These are phyloP conservation scores for Lydus trimaculatus DNA, from an alignment of 2,888 invertebrate species.

Conservation along the genomic window DNA sequence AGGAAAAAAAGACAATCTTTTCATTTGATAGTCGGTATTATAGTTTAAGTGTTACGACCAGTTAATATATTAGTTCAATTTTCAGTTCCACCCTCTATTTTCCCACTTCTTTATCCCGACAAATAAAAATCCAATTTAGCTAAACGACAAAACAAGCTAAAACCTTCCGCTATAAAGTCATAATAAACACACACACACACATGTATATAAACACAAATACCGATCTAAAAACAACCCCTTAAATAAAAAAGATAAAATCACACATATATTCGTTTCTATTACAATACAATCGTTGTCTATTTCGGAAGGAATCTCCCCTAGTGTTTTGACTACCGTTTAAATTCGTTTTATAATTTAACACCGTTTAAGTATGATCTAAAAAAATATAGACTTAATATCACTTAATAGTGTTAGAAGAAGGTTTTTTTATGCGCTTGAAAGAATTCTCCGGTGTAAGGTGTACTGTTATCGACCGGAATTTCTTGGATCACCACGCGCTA, in stretches of 20 bases:
- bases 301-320: conserved; percentile 34
- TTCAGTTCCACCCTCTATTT: conserved; percentile 8
- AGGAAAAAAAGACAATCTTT: not conserved
- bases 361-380: conserved; percentile 11
- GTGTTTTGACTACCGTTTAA: conserved; percentile 47
- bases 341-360: conserved; percentile 41
- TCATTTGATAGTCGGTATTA: not conserved
- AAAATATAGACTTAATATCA: not conserved
- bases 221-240: conserved; percentile 52
- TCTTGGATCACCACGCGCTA: conserved; percentile 17
- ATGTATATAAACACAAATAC: conserved; percentile 45
- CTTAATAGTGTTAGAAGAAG: not conserved
- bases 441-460: conserved; percentile 29
- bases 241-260: conserved; percentile 44
- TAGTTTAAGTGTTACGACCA: conserved; percentile 13
- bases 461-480: conserved; percentile 26
- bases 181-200: conserved; percentile 50
- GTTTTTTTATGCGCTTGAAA: not conserved
- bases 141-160: conserved; percentile 54
- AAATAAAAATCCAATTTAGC: conserved; percentile 58
- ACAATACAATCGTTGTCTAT: conserved; percentile 16
- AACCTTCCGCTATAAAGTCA: conserved; percentile 54
- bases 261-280: conserved; percentile 16
- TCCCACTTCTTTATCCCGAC: conserved; percentile 29
- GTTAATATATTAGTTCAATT: conserved; percentile 16